A percentile compares a stretch with the other conserved stretches of the same genome.
phyloP scores from a whole-genome alignment of 2,888 invertebrate species.

The Ornithoptera priamus region DNA sequence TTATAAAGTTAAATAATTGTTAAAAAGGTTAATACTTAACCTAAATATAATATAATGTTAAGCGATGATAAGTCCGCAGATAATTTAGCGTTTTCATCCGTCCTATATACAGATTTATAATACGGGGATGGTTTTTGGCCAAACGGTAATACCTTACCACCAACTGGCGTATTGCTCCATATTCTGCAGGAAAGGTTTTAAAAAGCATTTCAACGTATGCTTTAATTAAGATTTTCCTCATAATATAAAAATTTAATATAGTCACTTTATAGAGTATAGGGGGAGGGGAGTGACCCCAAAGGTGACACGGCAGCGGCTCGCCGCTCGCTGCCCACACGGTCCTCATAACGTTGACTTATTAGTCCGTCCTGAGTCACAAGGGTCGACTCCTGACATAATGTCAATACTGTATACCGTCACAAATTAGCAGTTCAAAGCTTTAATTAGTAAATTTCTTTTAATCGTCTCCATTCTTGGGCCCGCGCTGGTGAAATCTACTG shows the following conservation, averaged over 20 bases:
- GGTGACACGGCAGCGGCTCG: not conserved
- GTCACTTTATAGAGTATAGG: not conserved
- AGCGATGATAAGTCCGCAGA: not conserved
- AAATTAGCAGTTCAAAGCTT: too few species aligned
- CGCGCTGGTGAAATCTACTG: too few species aligned
- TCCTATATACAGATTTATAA: too few species aligned
- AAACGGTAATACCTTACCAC: too few species aligned
- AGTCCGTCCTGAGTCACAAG: not conserved
- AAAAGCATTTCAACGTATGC: not conserved
- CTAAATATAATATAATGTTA: not conserved
- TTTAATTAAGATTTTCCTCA: not conserved
- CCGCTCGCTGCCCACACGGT: not conserved
- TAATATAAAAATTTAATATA: not conserved
- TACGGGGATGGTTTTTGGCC: not conserved
- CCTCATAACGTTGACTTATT: not conserved
- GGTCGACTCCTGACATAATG: too few species aligned
- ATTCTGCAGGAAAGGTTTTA: too few species aligned
- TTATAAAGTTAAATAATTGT: too few species aligned
- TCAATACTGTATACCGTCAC: too few species aligned
- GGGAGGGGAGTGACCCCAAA: conserved; percentile 5
- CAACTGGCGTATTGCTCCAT: too few species aligned
- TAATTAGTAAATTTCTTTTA: too few species aligned
- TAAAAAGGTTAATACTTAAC: too few species aligned
- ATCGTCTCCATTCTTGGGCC: too few species aligned
- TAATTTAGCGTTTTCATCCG: not conserved